Percentiles rank a stretch among this genome's conserved stretches.
phyloP scores from a whole-genome alignment of 2,888 invertebrate species.

The Aleiodes testaceus region DNA sequence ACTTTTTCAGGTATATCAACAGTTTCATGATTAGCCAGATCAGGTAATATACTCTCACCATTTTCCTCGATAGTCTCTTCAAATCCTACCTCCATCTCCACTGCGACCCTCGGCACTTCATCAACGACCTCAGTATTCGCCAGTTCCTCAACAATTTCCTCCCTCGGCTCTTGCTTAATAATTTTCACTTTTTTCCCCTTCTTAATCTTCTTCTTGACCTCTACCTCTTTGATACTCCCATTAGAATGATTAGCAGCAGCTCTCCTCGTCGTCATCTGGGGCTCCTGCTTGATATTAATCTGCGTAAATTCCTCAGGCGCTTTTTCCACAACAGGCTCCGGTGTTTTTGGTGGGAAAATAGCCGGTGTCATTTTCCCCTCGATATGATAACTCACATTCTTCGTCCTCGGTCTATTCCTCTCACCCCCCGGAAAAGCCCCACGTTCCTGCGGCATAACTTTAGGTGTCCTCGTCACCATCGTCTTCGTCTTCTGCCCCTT shows the following conservation, averaged over 20 bases:
- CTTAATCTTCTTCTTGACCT: slow-evolving; percentile 5
- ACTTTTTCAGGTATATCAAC: slow-evolving; percentile 51
- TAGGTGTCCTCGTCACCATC: slow-evolving; percentile 75
- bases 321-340: slow-evolving; percentile 47
- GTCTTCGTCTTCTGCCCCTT: slow-evolving; percentile 77
- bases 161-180: slow-evolving; percentile 38
- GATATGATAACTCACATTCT: slow-evolving; percentile 79
- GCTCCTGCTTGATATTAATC: slow-evolving; percentile 24
- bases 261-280: slow-evolving; percentile 26
- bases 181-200: neutral
- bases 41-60: slow-evolving; percentile 64
- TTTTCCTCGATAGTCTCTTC: slow-evolving; percentile 62
- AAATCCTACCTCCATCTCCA: slow-evolving; percentile 64
- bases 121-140: slow-evolving; percentile 25
- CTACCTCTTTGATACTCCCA: neutral
- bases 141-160: slow-evolving; percentile 33
- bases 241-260: slow-evolving; percentile 11
- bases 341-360: slow-evolving; percentile 73
- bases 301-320: slow-evolving; percentile 5
- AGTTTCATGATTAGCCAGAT: slow-evolving; percentile 54
- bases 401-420: slow-evolving; percentile 76
- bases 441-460: slow-evolving; percentile 68
- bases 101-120: slow-evolving; percentile 63
- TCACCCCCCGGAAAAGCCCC: slow-evolving; percentile 73
- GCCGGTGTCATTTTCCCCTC: slow-evolving; percentile 75